These are phyloP conservation scores for Actias luna DNA, from an alignment of 2,888 invertebrate species.

Conservation along the genomic window DNA sequence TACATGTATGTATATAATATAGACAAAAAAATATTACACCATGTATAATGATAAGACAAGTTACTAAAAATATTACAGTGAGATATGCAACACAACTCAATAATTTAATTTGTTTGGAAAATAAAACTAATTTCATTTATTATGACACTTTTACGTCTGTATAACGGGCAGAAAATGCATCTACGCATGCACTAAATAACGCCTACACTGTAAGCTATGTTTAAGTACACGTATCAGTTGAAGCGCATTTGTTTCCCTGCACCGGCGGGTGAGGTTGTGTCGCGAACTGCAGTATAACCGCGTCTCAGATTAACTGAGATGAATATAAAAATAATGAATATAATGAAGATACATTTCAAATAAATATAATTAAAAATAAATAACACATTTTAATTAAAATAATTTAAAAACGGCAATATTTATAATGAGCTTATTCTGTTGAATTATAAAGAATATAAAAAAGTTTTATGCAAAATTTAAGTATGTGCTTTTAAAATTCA, in stretches of 20 bases:
- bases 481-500: no score
- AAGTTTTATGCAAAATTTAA: no score
- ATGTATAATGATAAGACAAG: neutral
- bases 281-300: neutral
- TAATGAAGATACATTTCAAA: no score
- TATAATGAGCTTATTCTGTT: no score
- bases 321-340: no score
- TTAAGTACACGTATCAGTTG: constrained; percentile 5
- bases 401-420: no score
- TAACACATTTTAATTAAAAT: no score
- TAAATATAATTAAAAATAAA: no score
- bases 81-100: neutral
- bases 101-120: neutral
- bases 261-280: constrained; percentile 5
- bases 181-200: constrained; percentile 8
- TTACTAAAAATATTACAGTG: neutral
- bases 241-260: neutral
- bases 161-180: neutral
- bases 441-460: no score
- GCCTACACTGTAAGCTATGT: neutral
- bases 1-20: neutral
- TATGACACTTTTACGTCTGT: neutral
- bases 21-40: neutral
- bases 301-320: neutral
- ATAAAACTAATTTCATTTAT: neutral